Evolutionary conservation across 2,888 invertebrate species (phyloP), one percentile per base, ranked within the genome.

Genomic region (Hetaerina titia): DNA sequence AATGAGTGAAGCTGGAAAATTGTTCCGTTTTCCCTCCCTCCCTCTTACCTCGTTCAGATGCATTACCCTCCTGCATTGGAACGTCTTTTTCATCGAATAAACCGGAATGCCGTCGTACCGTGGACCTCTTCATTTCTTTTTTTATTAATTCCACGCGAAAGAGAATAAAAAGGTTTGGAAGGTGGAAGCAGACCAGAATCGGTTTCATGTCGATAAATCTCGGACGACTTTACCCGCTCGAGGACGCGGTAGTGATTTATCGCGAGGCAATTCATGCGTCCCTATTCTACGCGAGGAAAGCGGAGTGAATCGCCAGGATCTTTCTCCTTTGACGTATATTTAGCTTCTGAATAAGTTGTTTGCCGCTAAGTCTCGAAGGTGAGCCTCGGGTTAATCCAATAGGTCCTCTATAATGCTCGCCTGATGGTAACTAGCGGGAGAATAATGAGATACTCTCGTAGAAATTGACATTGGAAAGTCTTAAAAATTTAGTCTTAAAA

Each of bases 191-290:
- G 45, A n/a, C 57, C 57, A 31, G 60, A 90, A 60, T 60, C 63
- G 69, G 64, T 64, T 63, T 45, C 19, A 56, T 69, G 92, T 92
- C 74, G n/a, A 92, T 92, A 92, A 92, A 92, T 92, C 92, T 74
- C 92, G 56, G 69, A 22, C 56, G 56, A 31, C 57, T 69, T 69
- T 74, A 56, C 19, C 92, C 69, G 92, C 69, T 64, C 56, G 69
- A 64, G 64, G 22, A 63, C 64, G 64, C 64, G 25, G 31, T 31
- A 31, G 90, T 92, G 69, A 92, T 92, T 92, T 92, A 92, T 92
- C 92, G 69, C n/a, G 92, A 1, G 92, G 92, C 60, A 56, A 74
- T 92, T 69, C 56, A 31, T 81, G 92, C 92, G 81, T 81, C 31
- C 81, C 4, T 31, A 60, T 89, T 89, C 58, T 57, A 89, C 2